Evolutionary conservation across 92 coral and sea anemone genomes (phyloP), one percentile per base, ranked within the genome.

Genomic region (Bergia puertoricense): DNA sequence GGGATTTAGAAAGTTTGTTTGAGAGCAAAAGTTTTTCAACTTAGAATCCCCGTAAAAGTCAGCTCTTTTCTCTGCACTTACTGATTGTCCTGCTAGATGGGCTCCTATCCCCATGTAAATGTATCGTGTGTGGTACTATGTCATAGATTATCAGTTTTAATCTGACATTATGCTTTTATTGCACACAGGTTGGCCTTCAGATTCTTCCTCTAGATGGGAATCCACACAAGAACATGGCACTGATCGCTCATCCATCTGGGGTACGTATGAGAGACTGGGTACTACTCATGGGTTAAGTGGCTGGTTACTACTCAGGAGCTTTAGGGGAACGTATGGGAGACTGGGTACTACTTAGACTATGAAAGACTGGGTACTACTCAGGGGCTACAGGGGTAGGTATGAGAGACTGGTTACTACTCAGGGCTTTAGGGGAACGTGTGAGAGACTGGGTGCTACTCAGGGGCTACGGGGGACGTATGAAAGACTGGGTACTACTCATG

Each of bases 161-260:
- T 41, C 43, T 59, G 10, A 46, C 22, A 41, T 46, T 38, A 0
- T 18, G 8, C 13, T 50, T 56, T 3, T 0, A 4, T 65, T 30
- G 37, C 86, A 6, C 57, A 51, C 86, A 97, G 99, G 96, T 97
- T 91, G 99, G 99, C 79, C 91, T 97, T 13, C 99, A 97, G 79
- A 93, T 94, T 65, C 92, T 97, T 45, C 99, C 98, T 20, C 91
- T 97, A 36, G 99, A 97, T 93, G 99, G 99, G 2, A 97, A 97
- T 74, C 99, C 99, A 43, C 99, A 97, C 89, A 97, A 97, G 86
- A 90, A 98, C 50, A 97, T 97, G 99, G 98, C 99, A 6, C 91
- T 97, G 86, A 97, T 97, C 20, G 99, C 99, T 20, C 99, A 97
- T 91, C 99, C 99, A 43, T 96, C 95, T 43, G 94, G 94, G 78